Base-by-base conservation (phyloP, 2,888 invertebrate species). In the Drosophila leonis region DNA sequence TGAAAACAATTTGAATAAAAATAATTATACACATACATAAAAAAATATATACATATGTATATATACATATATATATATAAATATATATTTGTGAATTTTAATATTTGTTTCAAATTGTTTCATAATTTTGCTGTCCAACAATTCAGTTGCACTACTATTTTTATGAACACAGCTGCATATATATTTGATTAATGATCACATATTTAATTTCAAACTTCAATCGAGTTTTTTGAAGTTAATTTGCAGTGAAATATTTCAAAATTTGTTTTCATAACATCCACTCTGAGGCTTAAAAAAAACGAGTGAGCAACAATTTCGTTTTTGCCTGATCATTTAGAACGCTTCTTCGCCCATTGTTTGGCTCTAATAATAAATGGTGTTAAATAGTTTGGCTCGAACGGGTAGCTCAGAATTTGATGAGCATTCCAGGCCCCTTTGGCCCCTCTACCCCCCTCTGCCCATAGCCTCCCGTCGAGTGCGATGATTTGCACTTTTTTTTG, bases 301-400 rank as follows among this genome's bases (percentile, higher is more conserved):
- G 49, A 51, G 31, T 13, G 9, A 33, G 24, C 24, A 29, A 41
- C 3, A 44, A 31, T 15, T 9, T 27, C 4, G 46, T 49, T 60
- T 61, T 12, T 65, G 81, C 56, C 39, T 18, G 52, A 57, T 73
- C 74, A 71, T 54, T 62, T 54, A 35, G 41, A 31, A n/a, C 0
- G 15, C 12, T 31, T 31, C 27, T 18, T 29, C 27, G 41, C 12
- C 59, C 41, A 56, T 72, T 75, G 66, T 72, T 66, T 62, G 65
- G 39, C 57, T 56, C 80, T 62, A 64, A 57, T 70, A 72, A 73
- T 90, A 90, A 90, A 83, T 76, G 69, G 56, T 80, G 87, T 80
- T 88, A 90, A 90, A 90, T 85, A 80, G 83, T 85, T 80, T 52
- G 63, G 60, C 37, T 55, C 27, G 49, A 55, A 64, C 37, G 48